Conservation (phyloP, 2,113 vertebrate genomes). For the Spheniscus mendiculus region DNA sequence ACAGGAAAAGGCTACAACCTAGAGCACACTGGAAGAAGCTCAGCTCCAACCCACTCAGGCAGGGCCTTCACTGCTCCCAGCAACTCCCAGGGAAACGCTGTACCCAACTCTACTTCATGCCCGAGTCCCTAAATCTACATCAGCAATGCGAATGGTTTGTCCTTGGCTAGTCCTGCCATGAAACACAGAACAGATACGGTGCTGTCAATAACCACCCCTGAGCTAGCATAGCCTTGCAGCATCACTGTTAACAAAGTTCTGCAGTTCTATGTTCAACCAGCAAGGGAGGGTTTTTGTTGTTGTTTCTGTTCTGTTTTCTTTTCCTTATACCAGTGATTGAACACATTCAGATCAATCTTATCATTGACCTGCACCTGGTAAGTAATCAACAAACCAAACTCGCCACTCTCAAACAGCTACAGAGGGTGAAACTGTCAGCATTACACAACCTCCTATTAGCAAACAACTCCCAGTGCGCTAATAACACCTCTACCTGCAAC, state of each 20-base stretch:
- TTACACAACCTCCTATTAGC: background rate
- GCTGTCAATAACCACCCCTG: accelerated
- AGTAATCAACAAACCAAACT: background rate
- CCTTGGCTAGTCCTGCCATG: background rate
- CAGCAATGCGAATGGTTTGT: background rate
- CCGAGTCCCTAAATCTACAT: background rate
- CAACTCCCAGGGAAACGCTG: accelerated
- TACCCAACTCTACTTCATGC: background rate
- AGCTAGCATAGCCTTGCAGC: background rate
- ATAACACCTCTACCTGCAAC: background rate
- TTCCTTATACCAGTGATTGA: background rate
- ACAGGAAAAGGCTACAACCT: background rate
- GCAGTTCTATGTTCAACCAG: background rate
- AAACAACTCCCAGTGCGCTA: background rate
- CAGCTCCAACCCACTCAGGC: background rate
- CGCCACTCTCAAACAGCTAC: accelerated
- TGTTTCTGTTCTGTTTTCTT: too few species aligned
- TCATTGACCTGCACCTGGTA: background rate
- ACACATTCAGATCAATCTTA: background rate
- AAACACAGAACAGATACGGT: accelerated
- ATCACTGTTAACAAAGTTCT: background rate
- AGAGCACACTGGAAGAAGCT: background rate
- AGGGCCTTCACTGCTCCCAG: background rate
- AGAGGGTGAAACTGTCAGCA: background rate
- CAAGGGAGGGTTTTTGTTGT: background rate